Evolutionary conservation across 1,140 invertebrate species (phyloP), one percentile per base, ranked within the genome.

Genomic region (Lethrus apterus): DNA sequence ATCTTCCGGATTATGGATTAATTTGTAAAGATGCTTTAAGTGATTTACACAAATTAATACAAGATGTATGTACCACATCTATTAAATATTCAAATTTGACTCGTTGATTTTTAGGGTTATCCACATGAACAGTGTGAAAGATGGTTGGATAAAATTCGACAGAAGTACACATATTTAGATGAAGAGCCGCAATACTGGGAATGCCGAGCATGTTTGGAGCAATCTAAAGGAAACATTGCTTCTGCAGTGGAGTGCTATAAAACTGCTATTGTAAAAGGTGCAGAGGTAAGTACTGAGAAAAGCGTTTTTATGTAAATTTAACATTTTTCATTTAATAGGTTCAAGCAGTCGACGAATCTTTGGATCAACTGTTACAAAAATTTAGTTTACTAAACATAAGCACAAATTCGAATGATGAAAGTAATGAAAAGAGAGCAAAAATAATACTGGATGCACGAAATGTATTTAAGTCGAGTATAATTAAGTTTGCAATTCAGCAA

Each of bases 361-460:
- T 77, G 3, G 73, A 75, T 44, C 58, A 71, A n/a, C 56, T 77
- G 5, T 52, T 76, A 31, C 65, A 74, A 51, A 76, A 75, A 51
- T 77, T 77, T 50, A 73, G 74, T 68, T 66, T 75, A 30, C 54
- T 77, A 4, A 71, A 75, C 55, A 72, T 76, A 10, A 69, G 65
- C 44, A 67, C 71, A 3, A 24, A 44, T 14, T 21, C 31, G 3
- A 46, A 20, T 10, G 43, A 33, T 23, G n/a, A 35, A 10, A 36
- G 46, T 40, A 36, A 56, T 5, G 36, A 38, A 10, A 63, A 55
- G 5, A 49, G 42, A 26, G 46, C 33, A 13, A 56, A 41, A 26
- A 52, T 60, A 29, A 34, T 57, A 4, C 48, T 70, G 24, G 72
- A 76, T 48, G 70, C 72, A 2, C 70, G 72, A 44, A 76, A 75